Evolutionary conservation across 35 echinoderm and acorn worm genomes (phyloP).

Genomic region (Chiridota heheva): DNA sequence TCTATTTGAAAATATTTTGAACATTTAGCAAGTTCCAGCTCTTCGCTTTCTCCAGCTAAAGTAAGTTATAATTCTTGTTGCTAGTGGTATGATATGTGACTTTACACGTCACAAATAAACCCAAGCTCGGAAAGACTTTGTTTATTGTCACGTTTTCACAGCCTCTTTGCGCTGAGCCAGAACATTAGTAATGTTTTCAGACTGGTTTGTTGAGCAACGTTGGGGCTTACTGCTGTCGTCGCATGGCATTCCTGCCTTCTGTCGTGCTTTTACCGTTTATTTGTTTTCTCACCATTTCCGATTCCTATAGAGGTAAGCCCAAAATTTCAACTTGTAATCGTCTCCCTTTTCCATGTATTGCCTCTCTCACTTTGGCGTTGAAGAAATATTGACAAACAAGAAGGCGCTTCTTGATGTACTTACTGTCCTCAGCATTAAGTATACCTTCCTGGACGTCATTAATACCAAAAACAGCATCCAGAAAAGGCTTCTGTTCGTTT

Average conservation of each 20-base stretch:
- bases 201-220: constrained; percentile 18
- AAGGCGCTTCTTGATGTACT: background rate
- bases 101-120: constrained; percentile 5
- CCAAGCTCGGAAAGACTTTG: background rate
- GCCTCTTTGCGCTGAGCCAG: constrained; percentile 27
- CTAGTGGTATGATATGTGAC: background rate
- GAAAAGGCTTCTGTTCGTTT: background rate
- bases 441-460: background rate
- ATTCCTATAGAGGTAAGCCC: too few species aligned
- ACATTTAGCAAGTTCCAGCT: background rate
- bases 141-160: background rate
- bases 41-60: constrained; percentile 20
- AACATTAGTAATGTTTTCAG: constrained; percentile 20
- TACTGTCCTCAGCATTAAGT: constrained; percentile 1
- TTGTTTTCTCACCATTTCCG: too few species aligned
- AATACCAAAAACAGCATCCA: background rate
- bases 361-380: too few species aligned
- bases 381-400: too few species aligned
- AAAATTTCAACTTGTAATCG: too few species aligned
- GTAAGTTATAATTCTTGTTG: background rate
- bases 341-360: too few species aligned
- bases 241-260: too few species aligned
- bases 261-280: too few species aligned
- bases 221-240: background rate
- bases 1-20: background rate